Evolutionary conservation across 2,113 vertebrate species (phyloP), one percentile per base, ranked within the genome.

Genomic region (Callorhinus ursinus): DNA sequence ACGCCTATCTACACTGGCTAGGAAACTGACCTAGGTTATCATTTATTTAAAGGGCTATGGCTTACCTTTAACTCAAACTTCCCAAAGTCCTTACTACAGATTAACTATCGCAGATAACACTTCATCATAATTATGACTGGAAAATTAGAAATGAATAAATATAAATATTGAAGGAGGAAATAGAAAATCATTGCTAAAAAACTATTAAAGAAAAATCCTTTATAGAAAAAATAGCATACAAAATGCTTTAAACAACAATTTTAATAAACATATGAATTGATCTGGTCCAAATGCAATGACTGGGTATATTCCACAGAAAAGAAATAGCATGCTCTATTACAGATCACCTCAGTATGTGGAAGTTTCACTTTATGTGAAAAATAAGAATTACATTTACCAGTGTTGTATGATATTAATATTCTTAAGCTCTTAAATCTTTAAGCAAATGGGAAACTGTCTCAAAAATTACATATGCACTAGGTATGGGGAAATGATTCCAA

Each of bases 401-500:
- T 93, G 53, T 92, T 97, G 31, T 71, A 7, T 97, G 31, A 57
- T 39, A 80, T 46, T 96, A 36, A 26, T 79, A 84, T 77, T 92
- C 95, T 96, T 93, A 92, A 88, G 61, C 79, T 96, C 61, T 95
- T 96, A 97, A 92, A 12, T 61, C 31, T 96, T 90, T 76, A 95
- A 93, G 61, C 19, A 94, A 96, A 76, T 59, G 84, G n/a, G 9
- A 95, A 95, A 76, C 51, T 3, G 31, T 71, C 57, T 81, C 16
- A 90, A 92, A 89, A 95, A 59, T 90, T 81, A 90, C 19, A 89
- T 31, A 84, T 80, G 71, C 36, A 81, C n/a, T 88, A 18, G 36
- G 12, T 55, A 0, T 65, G 8, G 24, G 19, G 76, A 96, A 97
- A 95, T 65, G 31, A 95, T 88, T 14, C 83, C 24, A n/a, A 80